phyloP scores from a whole-genome alignment of 2,797 vertebrate genomes.

The Furcifer pardalis region DNA sequence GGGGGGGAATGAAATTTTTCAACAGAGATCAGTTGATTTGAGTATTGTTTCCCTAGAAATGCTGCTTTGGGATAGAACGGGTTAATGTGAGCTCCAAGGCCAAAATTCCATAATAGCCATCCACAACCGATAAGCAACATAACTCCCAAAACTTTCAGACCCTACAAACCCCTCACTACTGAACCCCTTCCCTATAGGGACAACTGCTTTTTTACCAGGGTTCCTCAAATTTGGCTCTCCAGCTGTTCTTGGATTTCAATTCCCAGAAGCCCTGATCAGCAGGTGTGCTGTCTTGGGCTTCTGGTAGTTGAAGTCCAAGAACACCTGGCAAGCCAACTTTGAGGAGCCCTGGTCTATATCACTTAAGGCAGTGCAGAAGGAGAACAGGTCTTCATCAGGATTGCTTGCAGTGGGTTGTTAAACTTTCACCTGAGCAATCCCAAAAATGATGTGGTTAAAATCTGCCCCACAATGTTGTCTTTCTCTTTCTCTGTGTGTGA shows the following conservation, averaged over 20 bases:
- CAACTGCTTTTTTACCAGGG: neutral
- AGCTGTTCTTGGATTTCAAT: no score
- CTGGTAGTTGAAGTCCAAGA: no score
- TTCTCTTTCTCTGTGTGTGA: no score
- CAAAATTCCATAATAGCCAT: neutral
- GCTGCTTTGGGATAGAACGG: no score
- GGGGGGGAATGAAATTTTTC: neutral
- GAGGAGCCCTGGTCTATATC: no score
- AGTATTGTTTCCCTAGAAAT: neutral
- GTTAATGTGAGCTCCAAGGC: neutral
- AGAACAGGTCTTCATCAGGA: no score
- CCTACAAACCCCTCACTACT: neutral
- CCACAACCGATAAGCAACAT: neutral
- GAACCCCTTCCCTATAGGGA: neutral
- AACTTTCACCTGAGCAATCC: neutral
- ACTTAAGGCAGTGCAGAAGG: no score
- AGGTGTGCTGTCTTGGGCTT: no score
- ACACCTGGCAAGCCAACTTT: no score
- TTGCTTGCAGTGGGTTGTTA: no score
- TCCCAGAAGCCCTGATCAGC: no score
- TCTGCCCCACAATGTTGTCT: neutral
- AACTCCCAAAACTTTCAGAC: neutral
- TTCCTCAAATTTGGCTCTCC: no score
- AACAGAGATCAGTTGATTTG: neutral
- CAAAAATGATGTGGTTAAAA: neutral